Percentiles rank a stretch among this genome's conserved stretches.
These are phyloP conservation scores for Chamaea fasciata DNA, from an alignment of 2,113 vertebrate species.

Conservation along the genomic window DNA sequence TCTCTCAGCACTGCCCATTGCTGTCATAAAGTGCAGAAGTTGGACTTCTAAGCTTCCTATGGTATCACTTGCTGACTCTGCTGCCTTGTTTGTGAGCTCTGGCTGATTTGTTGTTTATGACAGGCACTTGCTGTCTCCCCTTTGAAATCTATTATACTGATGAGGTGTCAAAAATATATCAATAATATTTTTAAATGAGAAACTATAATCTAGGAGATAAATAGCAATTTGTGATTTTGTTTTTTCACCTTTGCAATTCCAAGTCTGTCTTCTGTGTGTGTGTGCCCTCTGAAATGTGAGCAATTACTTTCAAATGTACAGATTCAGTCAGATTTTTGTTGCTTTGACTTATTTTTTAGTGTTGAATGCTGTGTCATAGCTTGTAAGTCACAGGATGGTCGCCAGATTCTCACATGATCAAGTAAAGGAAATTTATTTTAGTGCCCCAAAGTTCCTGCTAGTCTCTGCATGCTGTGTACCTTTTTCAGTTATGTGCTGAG, in stretches of 20 bases:
- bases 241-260: background rate
- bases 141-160: background rate
- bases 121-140: background rate
- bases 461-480: background rate
- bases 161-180: background rate
- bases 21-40: background rate
- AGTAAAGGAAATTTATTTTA: slow-evolving; percentile 2
- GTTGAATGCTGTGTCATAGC: background rate
- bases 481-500: background rate
- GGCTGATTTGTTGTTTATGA: background rate
- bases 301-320: background rate
- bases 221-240: background rate
- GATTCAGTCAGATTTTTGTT: background rate
- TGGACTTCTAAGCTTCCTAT: background rate
- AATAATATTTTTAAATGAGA: background rate
- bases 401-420: slow-evolving; percentile 35
- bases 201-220: background rate
- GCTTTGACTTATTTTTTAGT: background rate
- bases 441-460: background rate
- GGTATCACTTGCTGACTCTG: background rate
- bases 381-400: slow-evolving; percentile 12
- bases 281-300: background rate
- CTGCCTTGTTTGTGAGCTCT: background rate
- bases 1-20: background rate
- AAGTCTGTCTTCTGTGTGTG: background rate